A percentile compares a stretch with the other conserved stretches of the same genome.
Evolutionary conservation across 2,888 invertebrate species (phyloP).

Genomic region (Nowickia ferox): DNA sequence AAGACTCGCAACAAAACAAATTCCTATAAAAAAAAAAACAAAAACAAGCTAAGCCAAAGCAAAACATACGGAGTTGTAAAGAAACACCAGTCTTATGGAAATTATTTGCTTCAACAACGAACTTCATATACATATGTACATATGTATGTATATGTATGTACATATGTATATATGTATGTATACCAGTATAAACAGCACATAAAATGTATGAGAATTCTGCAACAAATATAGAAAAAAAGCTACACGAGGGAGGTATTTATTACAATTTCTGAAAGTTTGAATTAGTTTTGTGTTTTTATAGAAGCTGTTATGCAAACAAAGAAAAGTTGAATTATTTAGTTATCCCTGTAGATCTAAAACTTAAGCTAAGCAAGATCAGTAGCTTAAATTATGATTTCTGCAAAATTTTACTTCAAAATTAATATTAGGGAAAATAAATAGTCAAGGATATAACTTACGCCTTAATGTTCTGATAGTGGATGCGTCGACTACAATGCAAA

Average conservation of each 20-base stretch:
- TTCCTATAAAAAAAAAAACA: neutral
- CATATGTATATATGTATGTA: neutral
- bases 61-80: neutral
- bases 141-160: too few species aligned
- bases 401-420: too few species aligned
- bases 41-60: neutral
- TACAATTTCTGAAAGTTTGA: neutral
- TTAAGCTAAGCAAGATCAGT: too few species aligned
- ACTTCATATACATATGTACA: neutral
- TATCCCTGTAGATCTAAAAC: too few species aligned
- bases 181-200: neutral
- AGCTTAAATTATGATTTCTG: too few species aligned
- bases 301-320: too few species aligned
- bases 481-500: too few species aligned
- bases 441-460: too few species aligned
- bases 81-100: conserved; percentile 56
- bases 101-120: conserved; percentile 57
- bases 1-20: conserved; percentile 9
- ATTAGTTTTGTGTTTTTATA: neutral
- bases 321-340: too few species aligned
- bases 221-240: neutral
- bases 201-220: neutral
- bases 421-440: too few species aligned
- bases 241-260: neutral
- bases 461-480: too few species aligned